These are phyloP conservation scores for Geococcyx californianus DNA, from an alignment of 2,113 vertebrate genomes.

Conservation along the genomic window DNA sequence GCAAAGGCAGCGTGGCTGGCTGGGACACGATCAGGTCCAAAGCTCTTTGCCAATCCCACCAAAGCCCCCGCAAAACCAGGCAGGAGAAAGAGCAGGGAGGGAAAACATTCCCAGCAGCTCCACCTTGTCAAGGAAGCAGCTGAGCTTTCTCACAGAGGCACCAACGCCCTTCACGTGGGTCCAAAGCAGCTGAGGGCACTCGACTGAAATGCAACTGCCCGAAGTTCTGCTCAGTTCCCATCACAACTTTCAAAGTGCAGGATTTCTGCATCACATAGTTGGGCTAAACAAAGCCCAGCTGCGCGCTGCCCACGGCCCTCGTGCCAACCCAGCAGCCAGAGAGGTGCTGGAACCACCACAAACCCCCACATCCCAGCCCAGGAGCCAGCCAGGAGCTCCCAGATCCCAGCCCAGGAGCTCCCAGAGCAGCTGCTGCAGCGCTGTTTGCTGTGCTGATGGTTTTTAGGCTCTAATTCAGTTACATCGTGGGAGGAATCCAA, in stretches of 20 bases:
- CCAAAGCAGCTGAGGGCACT: neutral
- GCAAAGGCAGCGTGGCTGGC: neutral
- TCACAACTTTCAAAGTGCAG: rapidly evolving
- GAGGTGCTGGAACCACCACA: neutral
- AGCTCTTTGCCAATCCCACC: neutral
- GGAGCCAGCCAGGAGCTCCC: neutral
- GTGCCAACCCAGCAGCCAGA: neutral
- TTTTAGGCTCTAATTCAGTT: neutral
- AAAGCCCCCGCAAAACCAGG: neutral
- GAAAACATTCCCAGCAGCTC: neutral
- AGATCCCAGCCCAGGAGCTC: no score
- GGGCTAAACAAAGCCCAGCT: neutral
- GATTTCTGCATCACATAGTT: rapidly evolving
- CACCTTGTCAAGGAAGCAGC: neutral
- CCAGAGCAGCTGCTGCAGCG: slow-evolving; percentile 11
- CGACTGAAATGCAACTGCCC: neutral
- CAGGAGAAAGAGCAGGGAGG: neutral
- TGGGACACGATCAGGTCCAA: neutral
- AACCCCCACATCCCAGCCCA: neutral
- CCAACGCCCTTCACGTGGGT: neutral
- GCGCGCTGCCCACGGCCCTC: rapidly evolving
- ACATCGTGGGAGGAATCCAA: neutral
- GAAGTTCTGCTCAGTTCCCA: rapidly evolving
- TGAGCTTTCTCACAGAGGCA: neutral
- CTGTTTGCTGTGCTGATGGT: neutral